phyloP scores from a whole-genome alignment of 1,140 invertebrate species.

The Ptiloglossa arizonensis region DNA sequence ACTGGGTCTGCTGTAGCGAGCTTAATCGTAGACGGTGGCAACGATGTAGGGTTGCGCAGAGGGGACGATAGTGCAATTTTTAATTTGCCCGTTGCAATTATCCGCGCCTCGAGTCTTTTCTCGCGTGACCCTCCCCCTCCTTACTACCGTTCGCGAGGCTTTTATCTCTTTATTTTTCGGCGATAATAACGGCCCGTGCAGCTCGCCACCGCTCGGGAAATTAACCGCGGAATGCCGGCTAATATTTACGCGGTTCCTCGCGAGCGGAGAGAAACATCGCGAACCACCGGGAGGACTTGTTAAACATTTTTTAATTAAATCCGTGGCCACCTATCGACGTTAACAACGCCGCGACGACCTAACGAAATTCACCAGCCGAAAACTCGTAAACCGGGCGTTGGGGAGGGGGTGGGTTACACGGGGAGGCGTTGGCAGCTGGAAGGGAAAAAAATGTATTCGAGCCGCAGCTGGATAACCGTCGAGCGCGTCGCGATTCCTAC shows the following conservation, averaged over 20 bases:
- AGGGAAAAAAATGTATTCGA: constrained; percentile 32
- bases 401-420: too few species aligned
- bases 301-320: constrained; percentile 80
- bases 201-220: constrained; percentile 67
- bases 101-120: neutral
- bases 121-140: too few species aligned
- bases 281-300: constrained; percentile 54
- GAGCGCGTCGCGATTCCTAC: constrained; percentile 56
- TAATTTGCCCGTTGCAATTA: constrained; percentile 61
- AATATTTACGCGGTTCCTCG: constrained; percentile 69
- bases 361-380: constrained; percentile 37
- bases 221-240: constrained; percentile 75
- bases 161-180: constrained; percentile 52
- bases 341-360: constrained; percentile 26
- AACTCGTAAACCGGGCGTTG: too few species aligned
- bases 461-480: constrained; percentile 40
- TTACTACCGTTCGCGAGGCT: too few species aligned
- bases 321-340: constrained; percentile 71
- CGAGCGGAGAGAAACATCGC: constrained; percentile 21
- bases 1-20: too few species aligned
- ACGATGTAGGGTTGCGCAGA: too few species aligned
- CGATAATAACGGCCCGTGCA: constrained; percentile 40
- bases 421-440: constrained; percentile 12
- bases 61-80: constrained; percentile 43
- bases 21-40: too few species aligned